A percentile compares a stretch with the other conserved stretches of the same genome.
phyloP scores from a whole-genome alignment of 2,113 vertebrate genomes.

The Zosterops borbonicus region DNA sequence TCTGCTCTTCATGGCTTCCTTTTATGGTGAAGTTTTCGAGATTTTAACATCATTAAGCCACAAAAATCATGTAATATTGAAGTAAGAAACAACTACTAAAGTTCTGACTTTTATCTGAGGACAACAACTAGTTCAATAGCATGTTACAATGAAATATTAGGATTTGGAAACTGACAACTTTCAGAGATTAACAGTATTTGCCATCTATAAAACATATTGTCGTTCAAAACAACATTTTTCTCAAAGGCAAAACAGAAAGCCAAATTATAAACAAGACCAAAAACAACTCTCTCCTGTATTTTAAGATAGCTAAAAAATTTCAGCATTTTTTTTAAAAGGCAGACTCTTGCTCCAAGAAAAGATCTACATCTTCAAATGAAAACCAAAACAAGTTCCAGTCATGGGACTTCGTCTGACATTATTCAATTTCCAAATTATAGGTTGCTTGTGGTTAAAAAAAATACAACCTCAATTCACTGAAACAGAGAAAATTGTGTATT shows the following conservation, averaged over 20 bases:
- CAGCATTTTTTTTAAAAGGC: rapidly evolving
- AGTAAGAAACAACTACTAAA: not conserved
- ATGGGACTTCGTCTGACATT: not conserved
- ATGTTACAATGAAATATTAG: not conserved
- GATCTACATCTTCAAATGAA: not conserved
- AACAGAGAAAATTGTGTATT: not conserved
- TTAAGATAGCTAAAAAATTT: not conserved
- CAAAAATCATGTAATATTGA: not conserved
- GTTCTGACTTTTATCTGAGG: not conserved
- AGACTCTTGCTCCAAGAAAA: not conserved
- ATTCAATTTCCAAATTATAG: not conserved
- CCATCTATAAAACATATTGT: not conserved
- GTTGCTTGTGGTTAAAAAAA: not conserved
- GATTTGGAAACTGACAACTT: not conserved
- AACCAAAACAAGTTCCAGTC: not conserved
- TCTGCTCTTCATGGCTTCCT: not conserved
- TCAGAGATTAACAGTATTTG: not conserved
- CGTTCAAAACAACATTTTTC: not conserved
- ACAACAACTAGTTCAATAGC: not conserved
- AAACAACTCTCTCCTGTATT: rapidly evolving
- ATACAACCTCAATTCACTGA: not conserved
- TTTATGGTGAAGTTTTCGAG: not conserved
- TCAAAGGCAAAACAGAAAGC: not conserved
- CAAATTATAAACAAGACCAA: not conserved
- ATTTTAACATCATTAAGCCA: not conserved